These are phyloP conservation scores for Amphilophus citrinellus DNA, from an alignment of 2,113 vertebrate species.

Conservation along the genomic window DNA sequence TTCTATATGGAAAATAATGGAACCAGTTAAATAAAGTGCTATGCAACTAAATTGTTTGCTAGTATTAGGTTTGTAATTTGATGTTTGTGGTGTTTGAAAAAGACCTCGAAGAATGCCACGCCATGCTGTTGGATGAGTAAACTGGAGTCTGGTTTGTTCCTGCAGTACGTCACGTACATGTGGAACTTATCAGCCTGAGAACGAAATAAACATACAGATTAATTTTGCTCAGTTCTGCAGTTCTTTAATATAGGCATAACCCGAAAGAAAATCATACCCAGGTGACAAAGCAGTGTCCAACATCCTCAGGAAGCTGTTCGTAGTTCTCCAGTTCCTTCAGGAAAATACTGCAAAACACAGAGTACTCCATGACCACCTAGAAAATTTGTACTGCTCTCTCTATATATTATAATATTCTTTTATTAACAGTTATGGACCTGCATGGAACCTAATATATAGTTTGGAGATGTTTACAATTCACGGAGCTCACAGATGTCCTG, in stretches of 20 bases:
- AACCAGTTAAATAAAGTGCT: neutral
- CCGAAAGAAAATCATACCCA: slow-evolving; percentile 83
- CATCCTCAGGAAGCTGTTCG: slow-evolving; percentile 97
- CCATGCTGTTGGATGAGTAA: slow-evolving; percentile 96
- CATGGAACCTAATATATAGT: neutral
- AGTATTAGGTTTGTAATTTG: neutral
- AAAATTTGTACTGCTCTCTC: neutral
- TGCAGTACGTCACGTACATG: slow-evolving; percentile 99
- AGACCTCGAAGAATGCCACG: slow-evolving; percentile 95
- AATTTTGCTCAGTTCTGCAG: neutral
- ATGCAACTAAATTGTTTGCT: neutral
- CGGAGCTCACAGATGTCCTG: neutral
- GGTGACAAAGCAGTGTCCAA: slow-evolving; percentile 98
- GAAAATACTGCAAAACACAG: slow-evolving; percentile 87
- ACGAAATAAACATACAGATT: neutral
- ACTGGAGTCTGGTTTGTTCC: slow-evolving; percentile 98
- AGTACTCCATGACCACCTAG: neutral
- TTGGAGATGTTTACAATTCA: neutral
- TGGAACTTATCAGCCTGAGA: slow-evolving; percentile 98
- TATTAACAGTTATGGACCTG: neutral
- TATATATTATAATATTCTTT: neutral
- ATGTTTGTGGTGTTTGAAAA: neutral
- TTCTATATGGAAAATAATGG: neutral
- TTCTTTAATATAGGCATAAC: neutral
- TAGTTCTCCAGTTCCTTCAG: slow-evolving; percentile 99